phyloP scores from a whole-genome alignment of 2,888 invertebrate species.

The Autographa gamma region DNA sequence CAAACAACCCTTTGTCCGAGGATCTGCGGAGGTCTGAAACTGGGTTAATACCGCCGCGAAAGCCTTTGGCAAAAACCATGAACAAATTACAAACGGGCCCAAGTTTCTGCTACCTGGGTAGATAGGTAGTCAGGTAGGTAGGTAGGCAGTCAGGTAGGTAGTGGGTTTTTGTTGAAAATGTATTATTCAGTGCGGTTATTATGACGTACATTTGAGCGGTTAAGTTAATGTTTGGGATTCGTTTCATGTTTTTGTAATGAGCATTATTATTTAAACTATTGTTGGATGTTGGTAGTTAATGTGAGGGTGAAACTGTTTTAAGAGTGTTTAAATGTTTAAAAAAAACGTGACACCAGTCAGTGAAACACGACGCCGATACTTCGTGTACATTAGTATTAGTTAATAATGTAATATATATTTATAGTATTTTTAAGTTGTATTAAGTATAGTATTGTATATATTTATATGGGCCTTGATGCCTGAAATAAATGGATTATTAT shows the following conservation, averaged over 20 bases:
- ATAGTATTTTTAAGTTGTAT: too few relatives aligned
- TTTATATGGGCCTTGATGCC: too few relatives aligned
- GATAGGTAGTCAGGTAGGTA: too few relatives aligned
- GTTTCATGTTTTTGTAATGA: neutral
- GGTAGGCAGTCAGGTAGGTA: too few relatives aligned
- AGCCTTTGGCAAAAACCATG: constrained; percentile 47
- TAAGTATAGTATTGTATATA: too few relatives aligned
- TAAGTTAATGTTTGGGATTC: neutral
- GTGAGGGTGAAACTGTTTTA: too few relatives aligned
- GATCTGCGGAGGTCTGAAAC: constrained; percentile 41
- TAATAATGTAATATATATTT: too few relatives aligned
- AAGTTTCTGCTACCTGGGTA: constrained; percentile 9
- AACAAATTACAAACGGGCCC: constrained; percentile 40
- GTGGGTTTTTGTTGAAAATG: constrained; percentile 40
- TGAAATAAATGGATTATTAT: too few relatives aligned
- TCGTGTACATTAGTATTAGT: too few relatives aligned
- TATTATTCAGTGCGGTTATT: constrained; percentile 41
- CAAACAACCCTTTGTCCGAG: constrained; percentile 41
- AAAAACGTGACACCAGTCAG: too few relatives aligned
- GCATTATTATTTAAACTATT: neutral
- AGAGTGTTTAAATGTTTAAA: too few relatives aligned
- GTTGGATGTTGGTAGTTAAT: neutral
- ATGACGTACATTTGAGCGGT: neutral
- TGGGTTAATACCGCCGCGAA: constrained; percentile 38
- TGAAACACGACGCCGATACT: too few relatives aligned